Evolutionary conservation across 2,888 invertebrate species (phyloP), one percentile per base, ranked within the genome.

Genomic region (Tinea pellionella): DNA sequence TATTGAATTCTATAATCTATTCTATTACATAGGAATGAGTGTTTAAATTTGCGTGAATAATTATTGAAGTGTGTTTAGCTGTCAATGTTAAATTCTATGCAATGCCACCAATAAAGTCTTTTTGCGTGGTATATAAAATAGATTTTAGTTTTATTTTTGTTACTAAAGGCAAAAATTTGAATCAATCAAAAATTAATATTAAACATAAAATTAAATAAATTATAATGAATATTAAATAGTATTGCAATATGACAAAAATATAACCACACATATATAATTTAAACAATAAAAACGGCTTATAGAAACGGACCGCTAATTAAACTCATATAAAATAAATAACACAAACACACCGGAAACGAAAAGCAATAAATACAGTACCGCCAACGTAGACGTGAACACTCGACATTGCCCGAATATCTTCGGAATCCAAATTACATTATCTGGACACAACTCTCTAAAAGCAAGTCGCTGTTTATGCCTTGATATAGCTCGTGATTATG

Each of bases 401-500:
- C 15, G 16, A 47, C 47, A 47, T 47, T 9, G 47, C 2, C 47
- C 47, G 47, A 47, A 47, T 47, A 47, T 53, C 53, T 53, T 12
- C 8, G 24, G 53, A 53, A 53, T 53, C 24, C 53, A 18, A 24
- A 24, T 53, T 24, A 53, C 53, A 53, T 53, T 53, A 57, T 57
- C 32, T 16, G 15, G 1, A 57, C 57, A 57, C 9, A 13, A n/a
- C 32, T 32, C 57, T 32, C 81, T 85, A 83, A 85, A 78, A 85
- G 85, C 84, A 79, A 79, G 76, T 79, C 74, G 69, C 77, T 84
- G 83, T 83, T 32, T 32, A 29, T 24, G 19, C 43, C 29, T 24
- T 47, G 59, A 59, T 59, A 59, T 41, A 59, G 51, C 30, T 4
- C 47, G 43, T 24, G 59, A 43, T 29, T 59, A 29, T 43, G 47